Evolutionary conservation across 2,888 invertebrate species (phyloP).

Genomic region (Yponomeuta plumbellus): DNA sequence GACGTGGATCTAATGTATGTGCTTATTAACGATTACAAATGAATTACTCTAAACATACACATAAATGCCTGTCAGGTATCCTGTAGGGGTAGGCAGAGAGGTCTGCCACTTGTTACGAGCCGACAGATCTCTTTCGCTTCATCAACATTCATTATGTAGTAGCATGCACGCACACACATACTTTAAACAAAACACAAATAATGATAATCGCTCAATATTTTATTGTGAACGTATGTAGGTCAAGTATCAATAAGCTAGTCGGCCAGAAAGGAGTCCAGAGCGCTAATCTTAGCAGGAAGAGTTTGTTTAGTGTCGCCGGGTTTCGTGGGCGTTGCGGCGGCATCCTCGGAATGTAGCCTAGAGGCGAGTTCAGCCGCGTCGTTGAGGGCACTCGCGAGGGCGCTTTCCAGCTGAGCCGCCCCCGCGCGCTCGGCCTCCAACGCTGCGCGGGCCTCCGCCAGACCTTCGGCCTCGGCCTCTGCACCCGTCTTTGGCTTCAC

Average conservation of each 20-base stretch:
- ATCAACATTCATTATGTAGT: no score
- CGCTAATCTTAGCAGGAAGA: conserved; percentile 38
- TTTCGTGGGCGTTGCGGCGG: neutral
- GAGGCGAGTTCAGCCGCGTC: conserved; percentile 54
- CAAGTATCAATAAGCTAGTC: no score
- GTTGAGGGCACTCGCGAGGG: conserved; percentile 52
- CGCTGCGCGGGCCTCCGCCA: conserved; percentile 45
- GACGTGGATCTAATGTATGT: neutral
- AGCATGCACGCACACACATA: no score
- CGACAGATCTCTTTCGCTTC: no score
- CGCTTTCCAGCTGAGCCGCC: conserved; percentile 46
- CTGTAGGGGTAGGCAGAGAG: no score
- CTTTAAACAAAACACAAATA: neutral
- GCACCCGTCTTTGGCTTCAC: neutral
- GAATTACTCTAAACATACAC: neutral
- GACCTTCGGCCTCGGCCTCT: conserved; percentile 37
- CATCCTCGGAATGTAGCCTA: conserved; percentile 41
- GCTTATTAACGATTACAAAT: neutral
- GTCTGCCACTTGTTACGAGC: no score
- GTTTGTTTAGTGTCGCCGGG: conserved; percentile 3
- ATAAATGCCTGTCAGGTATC: no score
- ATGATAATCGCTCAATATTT: neutral
- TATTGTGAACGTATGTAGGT: neutral
- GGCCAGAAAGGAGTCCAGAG: conserved; percentile 61
- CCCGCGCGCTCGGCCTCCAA: conserved; percentile 55